phyloP scores from a whole-genome alignment of 1,140 invertebrate species.

The Colletes latitarsis region DNA sequence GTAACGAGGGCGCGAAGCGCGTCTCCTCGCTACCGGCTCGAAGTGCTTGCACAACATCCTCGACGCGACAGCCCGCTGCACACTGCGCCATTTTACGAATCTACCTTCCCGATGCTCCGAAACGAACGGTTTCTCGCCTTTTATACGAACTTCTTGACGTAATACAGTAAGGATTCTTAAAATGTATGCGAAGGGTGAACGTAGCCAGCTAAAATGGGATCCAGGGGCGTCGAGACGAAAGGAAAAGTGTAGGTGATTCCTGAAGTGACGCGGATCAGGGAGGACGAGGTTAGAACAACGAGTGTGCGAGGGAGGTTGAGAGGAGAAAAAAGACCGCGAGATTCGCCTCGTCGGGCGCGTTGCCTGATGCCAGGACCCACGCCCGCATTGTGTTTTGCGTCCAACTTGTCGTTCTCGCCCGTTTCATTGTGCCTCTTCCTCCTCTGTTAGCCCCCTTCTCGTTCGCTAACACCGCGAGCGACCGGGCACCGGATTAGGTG shows the following conservation, averaged over 20 bases:
- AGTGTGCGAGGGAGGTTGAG: not conserved
- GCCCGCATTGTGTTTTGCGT: slow-evolving; percentile 68
- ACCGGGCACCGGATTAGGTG: slow-evolving; percentile 66
- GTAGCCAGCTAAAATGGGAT: too few species aligned
- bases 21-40: slow-evolving; percentile 55
- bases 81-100: too few species aligned
- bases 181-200: too few species aligned
- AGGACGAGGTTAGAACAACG: not conserved
- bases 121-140: too few species aligned
- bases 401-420: slow-evolving; percentile 68
- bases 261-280: not conserved
- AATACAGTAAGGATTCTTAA: too few species aligned
- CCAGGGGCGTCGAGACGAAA: slow-evolving; percentile 45
- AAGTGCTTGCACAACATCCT: slow-evolving; percentile 53
- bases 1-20: slow-evolving; percentile 67
- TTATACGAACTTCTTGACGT: too few species aligned
- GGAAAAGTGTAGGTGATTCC: slow-evolving; percentile 56
- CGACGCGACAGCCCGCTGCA: not conserved
- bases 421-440: slow-evolving; percentile 60
- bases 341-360: slow-evolving; percentile 62
- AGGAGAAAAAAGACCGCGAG: slow-evolving; percentile 27
- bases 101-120: too few species aligned
- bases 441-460: slow-evolving; percentile 30
- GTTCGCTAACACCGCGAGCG: slow-evolving; percentile 21
- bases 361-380: slow-evolving; percentile 62